Evolutionary conservation across 1,140 invertebrate genomes (phyloP).

Genomic region (Lerema accius): DNA sequence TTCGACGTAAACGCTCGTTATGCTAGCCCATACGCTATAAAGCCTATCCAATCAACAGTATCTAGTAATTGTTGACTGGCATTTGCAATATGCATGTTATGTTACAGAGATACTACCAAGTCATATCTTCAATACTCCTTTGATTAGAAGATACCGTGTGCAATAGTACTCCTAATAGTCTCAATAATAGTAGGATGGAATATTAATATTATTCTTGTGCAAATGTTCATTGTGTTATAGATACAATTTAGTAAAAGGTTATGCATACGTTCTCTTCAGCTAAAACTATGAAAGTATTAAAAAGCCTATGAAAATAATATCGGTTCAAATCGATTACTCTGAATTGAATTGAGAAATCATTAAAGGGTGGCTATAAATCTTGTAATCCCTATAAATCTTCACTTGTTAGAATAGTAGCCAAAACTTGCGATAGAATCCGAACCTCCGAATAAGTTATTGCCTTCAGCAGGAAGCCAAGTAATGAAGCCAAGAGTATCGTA

Average conservation of each 20-base stretch:
- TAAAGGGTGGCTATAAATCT: constrained; percentile 16
- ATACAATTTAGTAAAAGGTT: too few species aligned
- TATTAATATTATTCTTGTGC: too few species aligned
- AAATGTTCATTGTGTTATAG: too few species aligned
- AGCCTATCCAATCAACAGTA: constrained; percentile 16
- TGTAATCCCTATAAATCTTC: constrained; percentile 29
- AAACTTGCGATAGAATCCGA: constrained; percentile 14
- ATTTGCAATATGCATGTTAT: constrained; percentile 12
- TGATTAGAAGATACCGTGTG: too few species aligned
- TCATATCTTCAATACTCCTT: too few species aligned
- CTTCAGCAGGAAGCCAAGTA: constrained; percentile 18
- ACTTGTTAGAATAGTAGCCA: constrained; percentile 25
- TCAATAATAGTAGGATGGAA: too few species aligned
- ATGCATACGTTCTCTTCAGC: background rate
- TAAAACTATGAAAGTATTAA: background rate
- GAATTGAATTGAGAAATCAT: background rate
- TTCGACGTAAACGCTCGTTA: constrained; percentile 8
- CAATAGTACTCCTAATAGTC: too few species aligned
- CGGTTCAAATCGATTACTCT: background rate
- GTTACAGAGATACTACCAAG: constrained; percentile 1
- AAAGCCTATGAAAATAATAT: background rate
- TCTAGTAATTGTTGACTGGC: constrained; percentile 12
- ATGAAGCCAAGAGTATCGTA: background rate
- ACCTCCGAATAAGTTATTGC: constrained; percentile 24
- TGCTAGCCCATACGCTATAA: constrained; percentile 12